These are phyloP conservation scores for Drosophila pectinifera DNA, from an alignment of 1,140 invertebrate genomes.

Conservation along the genomic window DNA sequence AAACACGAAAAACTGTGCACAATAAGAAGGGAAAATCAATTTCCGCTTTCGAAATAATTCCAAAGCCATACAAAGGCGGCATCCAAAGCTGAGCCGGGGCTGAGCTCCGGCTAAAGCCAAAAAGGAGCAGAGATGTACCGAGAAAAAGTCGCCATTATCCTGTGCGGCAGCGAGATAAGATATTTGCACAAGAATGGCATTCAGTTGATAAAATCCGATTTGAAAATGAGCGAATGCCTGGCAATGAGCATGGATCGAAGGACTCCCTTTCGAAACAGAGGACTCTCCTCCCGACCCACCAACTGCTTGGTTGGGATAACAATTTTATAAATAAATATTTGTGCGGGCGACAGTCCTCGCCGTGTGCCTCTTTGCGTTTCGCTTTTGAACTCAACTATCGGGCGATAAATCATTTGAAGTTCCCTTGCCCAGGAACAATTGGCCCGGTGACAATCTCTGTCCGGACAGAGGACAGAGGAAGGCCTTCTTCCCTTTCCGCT, in stretches of 20 bases:
- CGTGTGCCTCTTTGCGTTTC: constrained; percentile 59
- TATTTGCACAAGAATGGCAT: constrained; percentile 83
- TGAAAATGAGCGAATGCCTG: constrained; percentile 83
- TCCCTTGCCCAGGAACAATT: constrained; percentile 60
- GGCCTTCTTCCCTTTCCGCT: constrained; percentile 7
- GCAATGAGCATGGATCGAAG: constrained; percentile 70
- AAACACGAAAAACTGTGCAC: constrained; percentile 63
- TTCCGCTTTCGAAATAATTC: constrained; percentile 83
- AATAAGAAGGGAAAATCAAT: constrained; percentile 82
- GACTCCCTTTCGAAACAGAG: constrained; percentile 16
- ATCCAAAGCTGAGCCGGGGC: constrained; percentile 57
- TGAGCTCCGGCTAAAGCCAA: constrained; percentile 51
- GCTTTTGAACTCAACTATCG: constrained; percentile 83
- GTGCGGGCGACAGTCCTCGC: constrained; percentile 54
- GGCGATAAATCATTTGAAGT: constrained; percentile 83
- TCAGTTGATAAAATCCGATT: constrained; percentile 83
- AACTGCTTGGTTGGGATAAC: constrained; percentile 64
- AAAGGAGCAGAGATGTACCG: constrained; percentile 20
- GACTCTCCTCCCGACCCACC: neutral
- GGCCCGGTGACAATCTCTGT: constrained; percentile 78
- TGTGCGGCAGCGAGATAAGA: constrained; percentile 73
- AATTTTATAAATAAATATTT: constrained; percentile 84
- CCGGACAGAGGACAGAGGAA: constrained; percentile 6
- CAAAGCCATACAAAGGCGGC: constrained; percentile 77
- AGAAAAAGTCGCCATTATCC: constrained; percentile 78